Evolutionary conservation across 1,140 invertebrate genomes (phyloP).

Genomic region (Nomia melanderi): DNA sequence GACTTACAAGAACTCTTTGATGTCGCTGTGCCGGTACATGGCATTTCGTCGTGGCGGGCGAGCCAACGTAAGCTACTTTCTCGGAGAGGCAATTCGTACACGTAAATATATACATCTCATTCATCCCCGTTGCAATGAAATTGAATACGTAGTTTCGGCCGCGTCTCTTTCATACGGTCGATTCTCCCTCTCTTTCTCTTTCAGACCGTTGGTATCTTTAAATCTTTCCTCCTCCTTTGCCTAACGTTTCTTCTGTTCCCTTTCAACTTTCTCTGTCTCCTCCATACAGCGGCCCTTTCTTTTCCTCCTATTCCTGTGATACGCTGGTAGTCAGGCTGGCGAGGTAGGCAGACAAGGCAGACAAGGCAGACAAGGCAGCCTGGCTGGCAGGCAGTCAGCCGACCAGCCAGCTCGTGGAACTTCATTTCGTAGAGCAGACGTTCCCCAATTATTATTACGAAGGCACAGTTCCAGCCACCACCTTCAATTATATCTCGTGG

Average conservation of each 20-base stretch:
- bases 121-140: conserved; percentile 56
- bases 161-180: conserved; percentile 7
- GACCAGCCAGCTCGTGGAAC: conserved; percentile 25
- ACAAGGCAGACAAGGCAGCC: background rate
- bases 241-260: conserved; percentile 1
- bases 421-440: conserved; percentile 55
- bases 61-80: conserved; percentile 45
- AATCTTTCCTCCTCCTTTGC: background rate
- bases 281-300: background rate
- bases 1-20: conserved; percentile 51
- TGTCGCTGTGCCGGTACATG: conserved; percentile 15
- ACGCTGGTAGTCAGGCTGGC: background rate
- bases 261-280: background rate
- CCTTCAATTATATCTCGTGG: conserved; percentile 62
- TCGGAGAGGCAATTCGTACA: conserved; percentile 48
- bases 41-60: conserved; percentile 33
- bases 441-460: conserved; percentile 65
- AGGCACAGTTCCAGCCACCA: conserved; percentile 57
- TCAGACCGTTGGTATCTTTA: background rate
- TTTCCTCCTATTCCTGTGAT: background rate
- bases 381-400: conserved; percentile 11
- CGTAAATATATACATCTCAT: conserved; percentile 56
- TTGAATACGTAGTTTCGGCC: conserved; percentile 49
- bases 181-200: background rate
- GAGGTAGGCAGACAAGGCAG: conserved; percentile 17